Evolutionary conservation across 2,888 invertebrate species (phyloP).

Genomic region (Tetrapedia diversipes): DNA sequence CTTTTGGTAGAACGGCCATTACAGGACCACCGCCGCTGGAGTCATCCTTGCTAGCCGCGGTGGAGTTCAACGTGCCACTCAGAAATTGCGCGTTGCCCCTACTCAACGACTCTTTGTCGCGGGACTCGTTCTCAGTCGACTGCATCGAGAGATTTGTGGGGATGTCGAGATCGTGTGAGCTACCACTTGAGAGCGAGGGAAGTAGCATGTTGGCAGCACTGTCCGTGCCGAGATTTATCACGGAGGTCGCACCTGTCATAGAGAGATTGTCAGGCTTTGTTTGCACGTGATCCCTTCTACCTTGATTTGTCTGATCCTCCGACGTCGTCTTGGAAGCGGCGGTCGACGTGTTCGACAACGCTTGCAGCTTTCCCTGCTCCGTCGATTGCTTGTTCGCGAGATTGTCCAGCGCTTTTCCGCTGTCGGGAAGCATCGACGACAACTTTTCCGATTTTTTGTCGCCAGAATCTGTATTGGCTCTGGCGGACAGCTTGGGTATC

Average conservation of each 20-base stretch:
- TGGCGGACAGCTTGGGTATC: constrained; percentile 91
- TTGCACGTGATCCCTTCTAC: constrained; percentile 69
- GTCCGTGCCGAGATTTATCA: constrained; percentile 62
- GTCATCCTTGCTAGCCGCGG: constrained; percentile 73
- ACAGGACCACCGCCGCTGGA: constrained; percentile 59
- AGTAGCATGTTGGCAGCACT: constrained; percentile 60
- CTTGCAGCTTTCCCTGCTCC: constrained; percentile 58
- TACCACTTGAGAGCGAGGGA: constrained; percentile 56
- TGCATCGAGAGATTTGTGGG: constrained; percentile 80
- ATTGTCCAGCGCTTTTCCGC: constrained; percentile 70
- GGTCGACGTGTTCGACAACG: constrained; percentile 53
- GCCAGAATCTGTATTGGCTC: constrained; percentile 76
- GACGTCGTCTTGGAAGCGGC: constrained; percentile 58
- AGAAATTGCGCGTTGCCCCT: constrained; percentile 72
- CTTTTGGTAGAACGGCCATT: constrained; percentile 62
- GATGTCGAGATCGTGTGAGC: constrained; percentile 73
- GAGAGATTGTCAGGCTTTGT: constrained; percentile 74
- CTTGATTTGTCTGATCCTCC: constrained; percentile 59
- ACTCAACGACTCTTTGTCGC: constrained; percentile 73
- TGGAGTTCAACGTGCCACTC: constrained; percentile 65
- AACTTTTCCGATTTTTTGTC: constrained; percentile 68
- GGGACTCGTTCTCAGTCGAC: constrained; percentile 68
- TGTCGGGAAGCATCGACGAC: constrained; percentile 60
- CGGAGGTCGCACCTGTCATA: constrained; percentile 58
- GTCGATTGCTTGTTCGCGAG: constrained; percentile 53